Evolutionary conservation across 2,797 vertebrate species (phyloP).

Genomic region (Bradypus variegatus): DNA sequence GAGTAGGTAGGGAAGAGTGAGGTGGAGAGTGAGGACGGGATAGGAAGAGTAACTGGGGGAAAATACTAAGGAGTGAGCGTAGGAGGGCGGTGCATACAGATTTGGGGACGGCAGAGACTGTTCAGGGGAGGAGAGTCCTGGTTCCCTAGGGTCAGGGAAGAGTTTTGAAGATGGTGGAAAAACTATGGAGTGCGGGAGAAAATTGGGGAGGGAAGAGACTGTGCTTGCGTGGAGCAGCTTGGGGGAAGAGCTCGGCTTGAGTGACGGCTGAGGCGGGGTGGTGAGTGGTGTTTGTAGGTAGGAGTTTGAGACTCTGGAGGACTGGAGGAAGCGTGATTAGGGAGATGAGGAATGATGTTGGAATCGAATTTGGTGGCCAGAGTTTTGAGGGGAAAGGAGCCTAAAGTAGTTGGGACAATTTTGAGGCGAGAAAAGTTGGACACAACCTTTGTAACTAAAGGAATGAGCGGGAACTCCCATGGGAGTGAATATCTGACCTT

Average conservation of each 20-base stretch:
- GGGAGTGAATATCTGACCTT: not conserved
- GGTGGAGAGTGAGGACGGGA: not conserved
- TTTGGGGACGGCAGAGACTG: not conserved
- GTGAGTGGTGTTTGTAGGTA: not conserved
- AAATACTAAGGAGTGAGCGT: not conserved
- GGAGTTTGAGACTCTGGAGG: constrained; percentile 1
- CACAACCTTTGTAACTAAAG: not conserved
- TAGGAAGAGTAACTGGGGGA: constrained; percentile 12
- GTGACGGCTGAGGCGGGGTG: not conserved
- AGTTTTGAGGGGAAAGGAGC: constrained; percentile 10
- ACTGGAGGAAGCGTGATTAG: not conserved
- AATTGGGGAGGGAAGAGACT: constrained; percentile 1
- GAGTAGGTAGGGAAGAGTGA: not conserved
- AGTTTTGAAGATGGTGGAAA: constrained; percentile 49
- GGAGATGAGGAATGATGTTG: not conserved
- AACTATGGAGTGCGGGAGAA: not conserved
- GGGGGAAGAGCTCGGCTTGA: not conserved
- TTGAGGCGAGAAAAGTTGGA: not conserved
- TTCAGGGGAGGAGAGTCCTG: not conserved
- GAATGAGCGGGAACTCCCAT: not conserved
- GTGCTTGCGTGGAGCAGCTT: not conserved
- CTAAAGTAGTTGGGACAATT: not conserved
- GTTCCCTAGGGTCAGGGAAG: not conserved
- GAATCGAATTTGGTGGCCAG: not conserved
- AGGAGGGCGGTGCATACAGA: not conserved